Conservation (phyloP, 2,888 invertebrate species). For the Seira sanloemensis region DNA sequence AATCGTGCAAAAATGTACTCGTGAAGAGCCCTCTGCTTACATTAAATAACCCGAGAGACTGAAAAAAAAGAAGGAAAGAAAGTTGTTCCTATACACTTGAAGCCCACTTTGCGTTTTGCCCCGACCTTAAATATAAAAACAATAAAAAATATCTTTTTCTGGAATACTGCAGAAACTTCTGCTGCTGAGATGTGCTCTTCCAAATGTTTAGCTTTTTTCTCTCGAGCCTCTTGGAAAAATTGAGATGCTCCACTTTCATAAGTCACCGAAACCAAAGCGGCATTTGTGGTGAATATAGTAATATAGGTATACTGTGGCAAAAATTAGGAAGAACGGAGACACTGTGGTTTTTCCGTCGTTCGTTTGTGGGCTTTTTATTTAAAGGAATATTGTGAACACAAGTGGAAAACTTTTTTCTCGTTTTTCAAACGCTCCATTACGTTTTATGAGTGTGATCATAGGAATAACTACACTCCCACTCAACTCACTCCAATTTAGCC, state of each 20-base stretch:
- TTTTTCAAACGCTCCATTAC: slow-evolving; percentile 55
- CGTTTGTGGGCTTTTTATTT: too few species aligned
- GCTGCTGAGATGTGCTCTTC: slow-evolving; percentile 32
- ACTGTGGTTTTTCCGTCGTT: slow-evolving; percentile 33
- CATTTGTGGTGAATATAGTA: slow-evolving; percentile 15
- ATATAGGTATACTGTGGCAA: not conserved
- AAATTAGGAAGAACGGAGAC: not conserved
- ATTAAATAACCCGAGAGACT: slow-evolving; percentile 21
- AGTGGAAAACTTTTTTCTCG: slow-evolving; percentile 47
- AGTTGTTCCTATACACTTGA: not conserved
- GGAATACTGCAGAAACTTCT: slow-evolving; percentile 19
- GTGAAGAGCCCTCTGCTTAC: not conserved
- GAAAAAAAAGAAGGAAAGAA: not conserved
- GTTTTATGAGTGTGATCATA: slow-evolving; percentile 56
- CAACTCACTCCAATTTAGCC: slow-evolving; percentile 19
- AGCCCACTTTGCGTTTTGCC: too few species aligned
- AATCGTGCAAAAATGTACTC: slow-evolving; percentile 24
- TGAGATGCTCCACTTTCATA: slow-evolving; percentile 49
- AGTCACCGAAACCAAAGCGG: slow-evolving; percentile 42
- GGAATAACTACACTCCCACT: slow-evolving; percentile 2
- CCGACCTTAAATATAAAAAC: too few species aligned
- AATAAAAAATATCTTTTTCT: not conserved
- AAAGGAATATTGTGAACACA: too few species aligned
- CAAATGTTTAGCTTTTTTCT: not conserved
- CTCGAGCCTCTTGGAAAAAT: slow-evolving; percentile 25